These are phyloP conservation scores for Nerophis lumbriciformis DNA, from an alignment of 2,113 vertebrate genomes.

Conservation along the genomic window DNA sequence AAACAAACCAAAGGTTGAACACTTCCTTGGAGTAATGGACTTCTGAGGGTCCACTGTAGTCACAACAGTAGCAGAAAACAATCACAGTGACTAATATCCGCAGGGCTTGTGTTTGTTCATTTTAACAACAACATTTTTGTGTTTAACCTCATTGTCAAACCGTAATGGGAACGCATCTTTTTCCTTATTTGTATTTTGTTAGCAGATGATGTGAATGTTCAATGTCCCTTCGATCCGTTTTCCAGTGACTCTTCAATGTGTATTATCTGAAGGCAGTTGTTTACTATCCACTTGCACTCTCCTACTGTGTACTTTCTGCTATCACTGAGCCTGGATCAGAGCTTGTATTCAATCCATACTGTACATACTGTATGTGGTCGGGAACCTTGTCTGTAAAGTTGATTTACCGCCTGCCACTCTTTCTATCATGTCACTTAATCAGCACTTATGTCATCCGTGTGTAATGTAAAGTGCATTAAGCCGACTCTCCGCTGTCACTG, in stretches of 20 bases:
- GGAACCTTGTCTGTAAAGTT: conserved; percentile 25
- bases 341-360: conserved; percentile 44
- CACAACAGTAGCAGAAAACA: too few species aligned
- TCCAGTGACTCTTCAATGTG: neutral
- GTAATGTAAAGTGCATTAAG: conserved; percentile 40
- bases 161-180: too few species aligned
- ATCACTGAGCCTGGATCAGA: conserved; percentile 34
- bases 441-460: conserved; percentile 22
- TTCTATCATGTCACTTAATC: conserved; percentile 45
- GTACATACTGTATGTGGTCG: conserved; percentile 16
- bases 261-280: conserved; percentile 31
- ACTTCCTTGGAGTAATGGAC: too few species aligned
- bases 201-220: neutral
- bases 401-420: conserved; percentile 34
- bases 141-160: too few species aligned
- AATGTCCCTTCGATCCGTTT: neutral
- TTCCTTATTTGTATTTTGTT: too few species aligned
- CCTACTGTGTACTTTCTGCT: conserved; percentile 36
- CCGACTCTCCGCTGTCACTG: conserved; percentile 34
- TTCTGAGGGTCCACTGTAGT: too few species aligned
- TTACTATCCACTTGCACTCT: conserved; percentile 26
- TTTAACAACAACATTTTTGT: too few species aligned
- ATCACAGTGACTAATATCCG: too few species aligned
- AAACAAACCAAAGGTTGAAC: too few species aligned
- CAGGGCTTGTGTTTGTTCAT: too few species aligned